Percentiles rank a stretch among this genome's conserved stretches.
Conservation (phyloP, 1,140 invertebrate species). For the Apis mellifera region DNA sequence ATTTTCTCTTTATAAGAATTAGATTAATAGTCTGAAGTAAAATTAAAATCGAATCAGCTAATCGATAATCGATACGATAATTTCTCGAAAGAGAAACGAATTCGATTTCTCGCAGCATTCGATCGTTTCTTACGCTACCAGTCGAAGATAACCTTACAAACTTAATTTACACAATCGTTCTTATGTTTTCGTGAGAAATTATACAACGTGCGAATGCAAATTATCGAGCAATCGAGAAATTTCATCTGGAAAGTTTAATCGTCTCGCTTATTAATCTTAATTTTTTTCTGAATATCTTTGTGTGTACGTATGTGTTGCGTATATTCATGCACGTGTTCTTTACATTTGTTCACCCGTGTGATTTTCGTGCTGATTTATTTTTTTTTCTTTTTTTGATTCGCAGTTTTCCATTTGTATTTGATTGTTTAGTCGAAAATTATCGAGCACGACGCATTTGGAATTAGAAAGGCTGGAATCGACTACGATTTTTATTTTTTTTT, state of each 20-base stretch:
- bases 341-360: neutral
- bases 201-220: neutral
- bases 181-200: neutral
- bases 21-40: no score
- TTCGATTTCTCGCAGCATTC: neutral
- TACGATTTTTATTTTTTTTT: constrained; percentile 31
- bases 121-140: constrained; percentile 16
- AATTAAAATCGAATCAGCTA: neutral
- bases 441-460: constrained; percentile 18
- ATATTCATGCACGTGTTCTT: neutral
- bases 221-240: neutral
- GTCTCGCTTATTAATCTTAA: constrained; percentile 6
- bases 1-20: neutral
- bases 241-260: constrained; percentile 43
- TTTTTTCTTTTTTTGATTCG: constrained; percentile 37
- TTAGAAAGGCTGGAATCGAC: constrained; percentile 54
- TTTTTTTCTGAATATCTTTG: neutral
- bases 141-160: constrained; percentile 27
- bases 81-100: neutral
- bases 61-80: neutral
- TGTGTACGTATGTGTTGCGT: neutral
- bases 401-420: constrained; percentile 44
- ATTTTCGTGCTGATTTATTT: neutral
- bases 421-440: constrained; percentile 35
- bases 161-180: constrained; percentile 1